Base-by-base conservation (phyloP, 1,140 invertebrate species). In the Druon quercuslanigerum region DNA sequence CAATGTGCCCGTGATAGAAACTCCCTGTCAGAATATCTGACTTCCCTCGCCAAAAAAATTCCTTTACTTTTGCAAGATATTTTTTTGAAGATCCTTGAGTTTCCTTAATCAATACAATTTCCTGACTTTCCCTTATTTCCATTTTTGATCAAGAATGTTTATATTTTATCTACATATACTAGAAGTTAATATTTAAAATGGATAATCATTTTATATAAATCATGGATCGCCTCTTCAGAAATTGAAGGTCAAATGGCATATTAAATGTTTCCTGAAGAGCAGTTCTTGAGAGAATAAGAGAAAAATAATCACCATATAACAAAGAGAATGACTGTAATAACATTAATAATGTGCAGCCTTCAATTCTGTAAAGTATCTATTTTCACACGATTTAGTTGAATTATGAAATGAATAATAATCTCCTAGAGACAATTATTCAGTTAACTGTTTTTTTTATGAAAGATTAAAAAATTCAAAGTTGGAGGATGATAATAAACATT, bases 321-420 rank as follows among this genome's bases (percentile, higher is more conserved):
- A 40, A 40, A 66, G 40, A 66, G 25, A 66, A 66, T 33, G 20
- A 66, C 40, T 16, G 16, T 66, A 66, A 66, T 66, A 14, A n/a
- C 60, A 66, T 40, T 66, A 66, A 66, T 66, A 13, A 66, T 66
- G 33, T 66, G 60, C 60, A 66, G 16, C 60, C 60, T 66, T 66
- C 33, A 66, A 33, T 16, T 6, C 12, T 33, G 12, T 33, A 6
- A 16, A 40, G 60, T 46, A 66, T 66, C 40, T 40, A 6, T 66
- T 46, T 46, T 66, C 60, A 16, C 60, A 66, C 25, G 25, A 46
- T 66, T 66, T 66, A 66, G 60, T 40, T 33, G 13, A 66, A 66
- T 66, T 66, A 66, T 6, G 40, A 40, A 40, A 16, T 8, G 33
- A 66, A 66, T 25, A 40, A 66, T 40, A 66, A 8, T 66, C 14